Conservation (phyloP, 1,140 invertebrate species). For the Drosophila repletoides region DNA sequence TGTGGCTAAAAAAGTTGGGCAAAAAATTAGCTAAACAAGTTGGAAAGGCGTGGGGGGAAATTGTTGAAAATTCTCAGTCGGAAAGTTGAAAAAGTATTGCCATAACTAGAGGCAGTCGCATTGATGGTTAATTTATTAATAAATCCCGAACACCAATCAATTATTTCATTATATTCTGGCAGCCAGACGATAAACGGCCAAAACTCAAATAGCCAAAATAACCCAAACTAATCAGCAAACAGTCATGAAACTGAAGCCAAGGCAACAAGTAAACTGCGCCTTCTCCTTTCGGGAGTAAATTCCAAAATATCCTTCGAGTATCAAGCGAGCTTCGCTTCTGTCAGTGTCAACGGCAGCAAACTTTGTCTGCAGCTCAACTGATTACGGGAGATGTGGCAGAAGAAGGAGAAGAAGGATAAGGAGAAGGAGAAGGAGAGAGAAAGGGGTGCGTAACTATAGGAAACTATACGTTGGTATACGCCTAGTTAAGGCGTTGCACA, state of each 20-base stretch:
- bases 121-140: slow-evolving; percentile 51
- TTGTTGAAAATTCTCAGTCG: background rate
- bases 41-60: background rate
- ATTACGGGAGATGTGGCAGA: too few species aligned
- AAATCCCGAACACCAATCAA: slow-evolving; percentile 50
- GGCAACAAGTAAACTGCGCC: slow-evolving; percentile 61
- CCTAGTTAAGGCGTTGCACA: slow-evolving; percentile 11
- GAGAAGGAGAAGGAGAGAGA: background rate
- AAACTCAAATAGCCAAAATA: slow-evolving; percentile 58
- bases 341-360: slow-evolving; percentile 57
- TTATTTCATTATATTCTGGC: slow-evolving; percentile 53
- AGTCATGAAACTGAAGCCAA: slow-evolving; percentile 25
- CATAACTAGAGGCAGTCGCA: background rate
- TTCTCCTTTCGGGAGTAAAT: slow-evolving; percentile 39
- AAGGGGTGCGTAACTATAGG: slow-evolving; percentile 6
- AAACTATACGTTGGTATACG: slow-evolving; percentile 22
- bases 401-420: background rate
- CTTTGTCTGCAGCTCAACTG: slow-evolving; percentile 30
- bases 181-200: slow-evolving; percentile 56
- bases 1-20: background rate
- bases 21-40: background rate
- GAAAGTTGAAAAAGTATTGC: slow-evolving; percentile 2
- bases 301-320: too few species aligned
- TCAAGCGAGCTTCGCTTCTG: background rate
- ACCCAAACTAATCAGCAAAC: slow-evolving; percentile 74